These are phyloP conservation scores for Taenioides sp. DNA, from an alignment of 2,797 vertebrate genomes.

Conservation along the genomic window DNA sequence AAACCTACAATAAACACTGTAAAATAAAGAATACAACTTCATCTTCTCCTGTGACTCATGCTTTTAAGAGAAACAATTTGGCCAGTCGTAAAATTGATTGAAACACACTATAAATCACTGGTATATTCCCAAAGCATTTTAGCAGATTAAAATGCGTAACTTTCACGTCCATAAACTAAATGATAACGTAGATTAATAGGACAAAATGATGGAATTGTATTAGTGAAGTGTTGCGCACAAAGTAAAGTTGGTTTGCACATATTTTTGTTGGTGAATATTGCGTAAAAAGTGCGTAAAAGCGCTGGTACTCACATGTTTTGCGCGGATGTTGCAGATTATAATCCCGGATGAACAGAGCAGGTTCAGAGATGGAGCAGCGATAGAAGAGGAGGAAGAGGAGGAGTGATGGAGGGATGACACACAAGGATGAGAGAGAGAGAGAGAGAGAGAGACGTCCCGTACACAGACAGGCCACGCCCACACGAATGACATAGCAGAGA, in stretches of 20 bases:
- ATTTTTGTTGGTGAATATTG: background rate
- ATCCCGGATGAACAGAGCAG: slow-evolving; percentile 2
- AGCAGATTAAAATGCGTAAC: background rate
- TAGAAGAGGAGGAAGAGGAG: background rate
- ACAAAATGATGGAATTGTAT: background rate
- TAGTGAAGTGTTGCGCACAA: background rate
- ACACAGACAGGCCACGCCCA: background rate
- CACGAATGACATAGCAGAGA: no score
- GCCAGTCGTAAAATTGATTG: background rate
- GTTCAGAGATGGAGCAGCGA: background rate
- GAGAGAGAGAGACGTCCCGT: background rate
- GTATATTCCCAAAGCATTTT: background rate
- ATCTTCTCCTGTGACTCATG: background rate
- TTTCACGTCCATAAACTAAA: background rate
- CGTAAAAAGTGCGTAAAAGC: slow-evolving; percentile 4
- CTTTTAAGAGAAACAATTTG: background rate
- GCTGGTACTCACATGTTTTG: background rate
- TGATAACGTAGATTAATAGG: background rate
- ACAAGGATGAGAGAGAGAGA: background rate
- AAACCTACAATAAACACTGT: background rate
- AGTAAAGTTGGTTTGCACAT: background rate
- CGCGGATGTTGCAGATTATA: slow-evolving; percentile 6
- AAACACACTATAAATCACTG: background rate
- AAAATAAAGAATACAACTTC: background rate
- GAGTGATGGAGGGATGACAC: background rate